Percentiles rank a stretch among this genome's conserved stretches.
These are phyloP conservation scores for Drosophila suboccidentalis DNA, from an alignment of 2,888 invertebrate genomes.

Conservation along the genomic window DNA sequence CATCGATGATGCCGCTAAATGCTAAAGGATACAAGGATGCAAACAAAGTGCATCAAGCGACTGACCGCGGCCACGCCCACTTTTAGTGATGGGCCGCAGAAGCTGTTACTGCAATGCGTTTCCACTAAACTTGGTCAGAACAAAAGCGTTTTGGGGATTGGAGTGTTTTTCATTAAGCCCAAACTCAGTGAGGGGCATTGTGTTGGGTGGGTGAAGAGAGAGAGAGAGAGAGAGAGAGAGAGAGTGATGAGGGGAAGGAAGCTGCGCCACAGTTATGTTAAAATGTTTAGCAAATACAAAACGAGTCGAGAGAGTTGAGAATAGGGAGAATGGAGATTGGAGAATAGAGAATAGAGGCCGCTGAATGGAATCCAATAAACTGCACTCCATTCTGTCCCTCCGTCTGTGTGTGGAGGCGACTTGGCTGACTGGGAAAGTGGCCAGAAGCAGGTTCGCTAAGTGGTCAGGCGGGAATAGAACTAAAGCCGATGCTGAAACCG, in stretches of 20 bases:
- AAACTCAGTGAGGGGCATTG: slow-evolving; percentile 5
- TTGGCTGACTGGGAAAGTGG: slow-evolving; percentile 60
- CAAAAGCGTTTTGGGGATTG: slow-evolving; percentile 61
- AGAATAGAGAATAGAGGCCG: slow-evolving; percentile 15
- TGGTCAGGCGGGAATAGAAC: slow-evolving; percentile 64
- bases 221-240: not conserved
- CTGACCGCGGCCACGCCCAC: slow-evolving; percentile 35
- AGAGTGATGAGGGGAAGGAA: not conserved
- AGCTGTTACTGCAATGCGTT: slow-evolving; percentile 41
- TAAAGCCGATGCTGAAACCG: slow-evolving; percentile 31
- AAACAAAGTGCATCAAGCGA: slow-evolving; percentile 34
- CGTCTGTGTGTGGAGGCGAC: slow-evolving; percentile 22
- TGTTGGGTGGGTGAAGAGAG: not conserved
- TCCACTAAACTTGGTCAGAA: slow-evolving; percentile 71
- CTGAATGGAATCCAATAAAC: slow-evolving; percentile 71
- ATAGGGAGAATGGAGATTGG: slow-evolving; percentile 4
- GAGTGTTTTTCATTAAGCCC: slow-evolving; percentile 61
- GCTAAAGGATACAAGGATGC: slow-evolving; percentile 29
- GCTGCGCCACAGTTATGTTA: slow-evolving; percentile 32
- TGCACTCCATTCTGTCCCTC: slow-evolving; percentile 30
- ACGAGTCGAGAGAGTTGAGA: slow-evolving; percentile 34
- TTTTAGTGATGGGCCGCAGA: not conserved
- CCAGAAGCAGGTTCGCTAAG: slow-evolving; percentile 61
- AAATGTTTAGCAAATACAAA: slow-evolving; percentile 72
- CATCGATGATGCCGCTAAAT: slow-evolving; percentile 43